Percentiles rank a stretch among this genome's conserved stretches.
These are phyloP conservation scores for Gari tellinella DNA, from an alignment of 2,888 invertebrate genomes.

Conservation along the genomic window DNA sequence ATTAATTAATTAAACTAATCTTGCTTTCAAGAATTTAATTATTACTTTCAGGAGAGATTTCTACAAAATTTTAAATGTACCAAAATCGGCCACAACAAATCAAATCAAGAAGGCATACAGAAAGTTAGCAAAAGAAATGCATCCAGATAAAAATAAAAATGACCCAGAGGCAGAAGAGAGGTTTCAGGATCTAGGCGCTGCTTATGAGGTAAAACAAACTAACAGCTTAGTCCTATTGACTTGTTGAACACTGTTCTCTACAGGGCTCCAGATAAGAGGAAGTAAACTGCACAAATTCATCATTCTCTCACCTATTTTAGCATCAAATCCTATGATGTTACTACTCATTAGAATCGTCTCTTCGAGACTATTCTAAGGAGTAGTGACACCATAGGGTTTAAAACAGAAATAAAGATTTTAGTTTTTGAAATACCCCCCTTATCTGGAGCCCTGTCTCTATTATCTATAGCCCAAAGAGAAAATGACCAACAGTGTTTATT, in stretches of 20 bases:
- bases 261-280: neutral
- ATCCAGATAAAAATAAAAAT: conserved; percentile 98
- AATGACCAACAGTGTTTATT: no score
- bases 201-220: conserved; percentile 91
- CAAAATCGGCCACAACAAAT: conserved; percentile 93
- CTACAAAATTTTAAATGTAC: conserved; percentile 95
- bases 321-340: no score
- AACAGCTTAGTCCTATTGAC: neutral
- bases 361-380: no score
- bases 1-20: no score
- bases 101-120: conserved; percentile 99
- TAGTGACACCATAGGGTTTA: no score
- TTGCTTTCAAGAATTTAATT: neutral
- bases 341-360: no score
- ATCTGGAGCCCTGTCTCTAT: no score
- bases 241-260: neutral
- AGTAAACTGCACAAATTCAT: no score
- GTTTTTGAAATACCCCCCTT: no score
- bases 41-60: conserved; percentile 92
- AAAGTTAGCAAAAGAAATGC: conserved; percentile 96
- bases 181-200: conserved; percentile 98
- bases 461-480: no score
- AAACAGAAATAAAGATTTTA: no score
- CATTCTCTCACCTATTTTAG: no score
- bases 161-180: conserved; percentile 96